A percentile compares a stretch with the other conserved stretches of the same genome.
These are phyloP conservation scores for Polyodon spathula DNA, from an alignment of 2,113 vertebrate species.

Conservation along the genomic window DNA sequence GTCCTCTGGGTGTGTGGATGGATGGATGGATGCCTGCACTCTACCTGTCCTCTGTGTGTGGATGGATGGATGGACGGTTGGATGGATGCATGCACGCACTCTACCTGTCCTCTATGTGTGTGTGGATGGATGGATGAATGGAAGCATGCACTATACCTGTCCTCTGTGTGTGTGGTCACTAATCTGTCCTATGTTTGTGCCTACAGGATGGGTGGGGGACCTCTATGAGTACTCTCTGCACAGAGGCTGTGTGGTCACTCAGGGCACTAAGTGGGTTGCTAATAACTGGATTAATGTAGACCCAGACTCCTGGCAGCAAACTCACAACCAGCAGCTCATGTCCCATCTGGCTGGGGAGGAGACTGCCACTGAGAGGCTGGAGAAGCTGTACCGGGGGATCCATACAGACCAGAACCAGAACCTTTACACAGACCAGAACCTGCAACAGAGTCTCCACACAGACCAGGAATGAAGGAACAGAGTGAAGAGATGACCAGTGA, in stretches of 20 bases:
- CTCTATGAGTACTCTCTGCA: conserved; percentile 88
- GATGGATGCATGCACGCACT: too few species aligned
- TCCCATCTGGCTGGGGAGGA: conserved; percentile 53
- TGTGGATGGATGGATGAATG: not conserved
- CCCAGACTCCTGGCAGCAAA: conserved; percentile 74
- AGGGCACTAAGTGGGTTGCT: conserved; percentile 87
- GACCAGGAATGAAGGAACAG: too few species aligned
- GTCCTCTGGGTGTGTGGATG: too few species aligned
- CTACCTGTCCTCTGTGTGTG: too few species aligned
- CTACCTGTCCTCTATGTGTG: not conserved
- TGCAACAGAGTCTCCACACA: conserved; percentile 6
- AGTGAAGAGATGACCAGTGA: too few species aligned
- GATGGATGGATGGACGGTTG: too few species aligned
- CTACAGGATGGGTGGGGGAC: conserved; percentile 87
- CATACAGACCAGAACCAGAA: not conserved
- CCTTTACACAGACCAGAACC: too few species aligned
- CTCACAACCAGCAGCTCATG: conserved; percentile 80
- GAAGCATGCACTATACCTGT: too few species aligned
- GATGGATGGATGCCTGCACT: too few species aligned
- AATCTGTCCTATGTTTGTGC: not conserved
- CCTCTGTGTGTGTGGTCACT: not conserved
- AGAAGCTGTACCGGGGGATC: not conserved
- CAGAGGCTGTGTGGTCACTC: conserved; percentile 79
- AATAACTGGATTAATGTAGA: conserved; percentile 95
- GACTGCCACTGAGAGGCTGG: conserved; percentile 39